A percentile compares a stretch with the other conserved stretches of the same genome.
These are phyloP conservation scores for Platycercus adscitus DNA, from an alignment of 2,113 vertebrate species.

Conservation along the genomic window DNA sequence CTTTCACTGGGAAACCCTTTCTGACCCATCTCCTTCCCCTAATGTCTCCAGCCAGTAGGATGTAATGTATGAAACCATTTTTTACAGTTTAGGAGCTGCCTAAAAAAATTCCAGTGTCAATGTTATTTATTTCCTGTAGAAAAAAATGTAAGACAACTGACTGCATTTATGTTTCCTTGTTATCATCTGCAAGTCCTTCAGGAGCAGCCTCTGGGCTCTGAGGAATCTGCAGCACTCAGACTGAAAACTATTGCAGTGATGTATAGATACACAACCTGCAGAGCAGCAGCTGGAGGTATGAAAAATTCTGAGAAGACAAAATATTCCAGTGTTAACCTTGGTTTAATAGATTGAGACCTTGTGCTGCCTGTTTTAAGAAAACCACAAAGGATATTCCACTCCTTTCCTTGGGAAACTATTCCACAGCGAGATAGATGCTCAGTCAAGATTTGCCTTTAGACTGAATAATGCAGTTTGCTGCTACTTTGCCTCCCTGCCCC, in stretches of 20 bases:
- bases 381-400: background rate
- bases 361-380: background rate
- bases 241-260: background rate
- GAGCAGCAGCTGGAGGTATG: background rate
- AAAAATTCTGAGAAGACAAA: background rate
- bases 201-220: background rate
- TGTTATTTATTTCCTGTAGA: background rate
- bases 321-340: background rate
- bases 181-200: background rate
- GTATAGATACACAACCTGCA: background rate
- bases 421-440: background rate
- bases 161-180: background rate
- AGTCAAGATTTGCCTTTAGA: background rate
- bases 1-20: background rate
- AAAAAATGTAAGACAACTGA: background rate
- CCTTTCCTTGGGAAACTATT: background rate
- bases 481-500: background rate
- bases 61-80: background rate
- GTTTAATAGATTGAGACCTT: background rate
- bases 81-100: background rate
- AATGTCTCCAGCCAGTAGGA: background rate
- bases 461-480: background rate
- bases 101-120: background rate
- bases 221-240: background rate
- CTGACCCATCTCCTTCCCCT: background rate